phyloP scores from a whole-genome alignment of 2,797 vertebrate genomes.

The Crenuchus spilurus region DNA sequence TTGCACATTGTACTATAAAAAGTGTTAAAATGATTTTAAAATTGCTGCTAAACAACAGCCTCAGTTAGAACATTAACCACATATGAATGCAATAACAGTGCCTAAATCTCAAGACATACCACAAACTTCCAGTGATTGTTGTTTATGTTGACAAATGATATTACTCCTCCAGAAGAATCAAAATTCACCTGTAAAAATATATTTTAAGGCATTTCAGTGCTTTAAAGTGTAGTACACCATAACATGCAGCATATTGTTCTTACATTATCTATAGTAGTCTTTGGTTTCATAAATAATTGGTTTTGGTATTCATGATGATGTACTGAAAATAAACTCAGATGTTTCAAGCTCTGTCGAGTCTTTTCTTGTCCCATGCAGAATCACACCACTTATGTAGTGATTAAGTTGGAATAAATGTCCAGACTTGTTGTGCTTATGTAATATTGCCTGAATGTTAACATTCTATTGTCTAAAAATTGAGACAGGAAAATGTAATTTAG shows the following conservation, averaged over 20 bases:
- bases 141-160: slow-evolving; percentile 1
- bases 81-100: not conserved
- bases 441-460: not conserved
- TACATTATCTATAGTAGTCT: not conserved
- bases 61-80: no score
- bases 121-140: slow-evolving; percentile 11
- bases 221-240: not conserved
- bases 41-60: no score
- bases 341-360: not conserved
- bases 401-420: not conserved
- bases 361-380: not conserved
- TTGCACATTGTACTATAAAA: no score
- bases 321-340: not conserved
- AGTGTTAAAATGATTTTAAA: no score
- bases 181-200: not conserved
- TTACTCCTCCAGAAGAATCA: not conserved
- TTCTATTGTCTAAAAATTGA: not conserved
- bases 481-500: not conserved
- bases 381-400: not conserved
- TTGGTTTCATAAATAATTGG: not conserved
- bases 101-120: not conserved
- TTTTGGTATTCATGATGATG: not conserved
- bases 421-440: slow-evolving; percentile 4
- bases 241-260: not conserved
- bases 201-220: no score